A percentile compares a stretch with the other conserved stretches of the same genome.
phyloP scores from a whole-genome alignment of 2,797 vertebrate genomes.

The Malurus leucopterus region DNA sequence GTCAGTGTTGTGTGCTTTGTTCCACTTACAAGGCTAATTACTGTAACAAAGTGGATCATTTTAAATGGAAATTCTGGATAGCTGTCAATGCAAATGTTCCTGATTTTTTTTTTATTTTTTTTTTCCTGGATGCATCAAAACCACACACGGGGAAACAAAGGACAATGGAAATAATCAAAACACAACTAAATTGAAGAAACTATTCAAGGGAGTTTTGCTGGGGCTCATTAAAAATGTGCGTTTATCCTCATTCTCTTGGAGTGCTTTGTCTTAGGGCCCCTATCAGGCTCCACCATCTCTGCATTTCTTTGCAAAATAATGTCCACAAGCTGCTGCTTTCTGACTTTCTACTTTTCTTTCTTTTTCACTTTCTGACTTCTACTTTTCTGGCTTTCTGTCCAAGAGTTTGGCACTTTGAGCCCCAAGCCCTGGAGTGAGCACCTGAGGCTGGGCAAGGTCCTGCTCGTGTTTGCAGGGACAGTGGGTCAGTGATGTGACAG shows the following conservation, averaged over 20 bases:
- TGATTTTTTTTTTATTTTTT: not conserved
- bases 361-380: too few species aligned
- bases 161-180: constrained; percentile 48
- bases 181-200: constrained; percentile 27
- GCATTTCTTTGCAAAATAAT: not conserved
- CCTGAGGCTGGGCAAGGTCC: not conserved
- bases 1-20: constrained; percentile 64
- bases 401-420: not conserved
- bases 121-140: constrained; percentile 19
- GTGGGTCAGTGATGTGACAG: not conserved
- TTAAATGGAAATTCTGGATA: constrained; percentile 60
- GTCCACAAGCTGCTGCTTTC: not conserved
- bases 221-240: constrained; percentile 1
- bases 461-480: fast-evolving
- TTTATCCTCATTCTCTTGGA: constrained; percentile 5
- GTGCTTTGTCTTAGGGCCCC: constrained; percentile 17
- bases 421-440: not conserved
- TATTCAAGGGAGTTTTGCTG: constrained; percentile 27
- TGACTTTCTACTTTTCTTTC: too few species aligned
- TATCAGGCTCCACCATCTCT: constrained; percentile 1
- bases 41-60: constrained; percentile 65
- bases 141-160: constrained; percentile 11
- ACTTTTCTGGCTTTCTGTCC: not conserved
- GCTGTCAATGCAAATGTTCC: constrained; percentile 20
- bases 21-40: constrained; percentile 64